Evolutionary conservation across 2,888 invertebrate species (phyloP).

Genomic region (Arctia plantaginis): DNA sequence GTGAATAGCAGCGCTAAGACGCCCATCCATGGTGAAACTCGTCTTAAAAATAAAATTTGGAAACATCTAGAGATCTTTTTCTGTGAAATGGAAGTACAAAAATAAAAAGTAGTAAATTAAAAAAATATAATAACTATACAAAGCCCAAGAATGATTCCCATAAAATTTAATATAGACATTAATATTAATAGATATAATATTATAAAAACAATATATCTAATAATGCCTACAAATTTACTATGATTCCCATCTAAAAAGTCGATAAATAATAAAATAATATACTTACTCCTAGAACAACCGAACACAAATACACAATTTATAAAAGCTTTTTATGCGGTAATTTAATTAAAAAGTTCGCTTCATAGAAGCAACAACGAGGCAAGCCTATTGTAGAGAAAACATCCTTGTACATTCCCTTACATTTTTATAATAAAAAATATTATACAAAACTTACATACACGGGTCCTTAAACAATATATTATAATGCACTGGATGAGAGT

Average conservation of each 20-base stretch:
- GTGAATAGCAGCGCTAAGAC: conserved; percentile 48
- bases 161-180: conserved; percentile 65
- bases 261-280: conserved; percentile 64
- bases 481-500: conserved; percentile 82
- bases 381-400: conserved; percentile 65
- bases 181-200: conserved; percentile 64
- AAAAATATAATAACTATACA: conserved; percentile 67
- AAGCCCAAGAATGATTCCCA: conserved; percentile 62
- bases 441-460: conserved; percentile 79
- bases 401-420: conserved; percentile 71
- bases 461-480: conserved; percentile 72
- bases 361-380: conserved; percentile 81
- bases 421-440: conserved; percentile 62
- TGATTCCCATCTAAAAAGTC: conserved; percentile 62
- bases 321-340: conserved; percentile 38
- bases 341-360: conserved; percentile 63
- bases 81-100: conserved; percentile 70
- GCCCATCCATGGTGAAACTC: conserved; percentile 54
- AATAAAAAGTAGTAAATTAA: conserved; percentile 44
- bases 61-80: conserved; percentile 75
- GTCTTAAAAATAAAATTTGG: conserved; percentile 67
- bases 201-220: conserved; percentile 69
- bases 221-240: conserved; percentile 70
- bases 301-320: conserved; percentile 33
- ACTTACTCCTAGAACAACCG: conserved; percentile 41